Evolutionary conservation across 2,113 vertebrate genomes (phyloP).

Genomic region (Odocoileus hemionus): DNA sequence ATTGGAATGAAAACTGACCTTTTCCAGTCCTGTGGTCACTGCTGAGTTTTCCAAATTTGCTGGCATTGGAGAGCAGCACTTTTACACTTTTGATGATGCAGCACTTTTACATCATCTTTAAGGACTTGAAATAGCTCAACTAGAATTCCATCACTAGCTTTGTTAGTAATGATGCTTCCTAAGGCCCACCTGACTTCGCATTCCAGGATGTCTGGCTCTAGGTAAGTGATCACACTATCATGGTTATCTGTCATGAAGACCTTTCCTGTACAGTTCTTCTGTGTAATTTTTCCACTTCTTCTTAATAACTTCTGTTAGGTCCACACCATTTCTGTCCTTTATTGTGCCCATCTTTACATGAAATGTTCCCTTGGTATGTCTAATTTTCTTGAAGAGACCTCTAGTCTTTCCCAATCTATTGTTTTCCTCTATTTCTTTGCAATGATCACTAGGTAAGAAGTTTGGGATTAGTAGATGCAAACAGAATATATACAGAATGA

Average conservation of each 20-base stretch:
- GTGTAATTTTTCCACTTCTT: not conserved
- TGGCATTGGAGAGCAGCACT: not conserved
- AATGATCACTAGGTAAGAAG: not conserved
- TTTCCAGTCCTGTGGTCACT: not conserved
- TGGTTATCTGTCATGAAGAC: not conserved
- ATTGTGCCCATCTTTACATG: not conserved
- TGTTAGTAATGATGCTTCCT: not conserved
- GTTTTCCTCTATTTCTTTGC: not conserved
- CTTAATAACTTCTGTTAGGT: not conserved
- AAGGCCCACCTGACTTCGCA: not conserved
- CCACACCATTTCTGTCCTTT: not conserved
- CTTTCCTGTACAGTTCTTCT: not conserved
- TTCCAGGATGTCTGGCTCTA: not conserved
- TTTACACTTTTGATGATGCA: not conserved
- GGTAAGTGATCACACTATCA: not conserved
- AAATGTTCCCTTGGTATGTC: not conserved
- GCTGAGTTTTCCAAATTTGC: not conserved
- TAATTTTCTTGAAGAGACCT: not conserved
- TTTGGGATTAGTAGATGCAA: not conserved
- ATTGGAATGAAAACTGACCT: not conserved
- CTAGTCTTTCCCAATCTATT: not conserved
- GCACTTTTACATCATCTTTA: not conserved
- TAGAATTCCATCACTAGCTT: not conserved
- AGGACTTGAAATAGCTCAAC: not conserved
- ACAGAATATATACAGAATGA: not conserved